A percentile compares a stretch with the other conserved stretches of the same genome.
Evolutionary conservation across 1,140 invertebrate genomes (phyloP).

Genomic region (Asbolus verrucosus): DNA sequence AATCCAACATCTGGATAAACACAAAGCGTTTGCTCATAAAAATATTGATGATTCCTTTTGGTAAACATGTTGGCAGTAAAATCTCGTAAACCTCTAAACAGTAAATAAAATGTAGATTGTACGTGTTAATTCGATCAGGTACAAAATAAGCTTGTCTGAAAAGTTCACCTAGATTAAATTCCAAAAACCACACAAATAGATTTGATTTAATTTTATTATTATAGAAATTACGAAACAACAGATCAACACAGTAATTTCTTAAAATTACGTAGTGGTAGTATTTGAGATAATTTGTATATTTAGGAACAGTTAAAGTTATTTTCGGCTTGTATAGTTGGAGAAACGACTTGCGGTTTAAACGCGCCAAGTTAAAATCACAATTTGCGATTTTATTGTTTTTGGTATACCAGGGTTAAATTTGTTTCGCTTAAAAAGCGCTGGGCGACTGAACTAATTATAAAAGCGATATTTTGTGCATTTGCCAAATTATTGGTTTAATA

Average conservation of each 20-base stretch:
- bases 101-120: too few species aligned
- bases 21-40: too few species aligned
- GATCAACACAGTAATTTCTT: background rate
- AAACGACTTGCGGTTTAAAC: constrained; percentile 4
- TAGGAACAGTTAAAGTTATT: constrained; percentile 23
- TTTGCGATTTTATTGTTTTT: background rate
- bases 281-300: constrained; percentile 19
- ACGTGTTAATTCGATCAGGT: too few species aligned
- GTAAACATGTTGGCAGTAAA: too few species aligned
- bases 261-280: background rate
- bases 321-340: constrained; percentile 7
- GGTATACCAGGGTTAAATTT: background rate
- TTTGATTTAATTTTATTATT: too few species aligned
- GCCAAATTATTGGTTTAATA: constrained; percentile 40
- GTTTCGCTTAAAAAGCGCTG: background rate
- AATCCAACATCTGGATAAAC: too few species aligned
- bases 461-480: constrained; percentile 9
- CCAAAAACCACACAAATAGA: too few species aligned
- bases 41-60: too few species aligned
- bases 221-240: too few species aligned
- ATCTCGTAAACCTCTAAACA: too few species aligned
- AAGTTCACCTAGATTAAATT: too few species aligned
- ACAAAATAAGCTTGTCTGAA: too few species aligned
- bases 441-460: constrained; percentile 29
- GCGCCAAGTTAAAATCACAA: background rate